phyloP scores from a whole-genome alignment of 2,888 invertebrate species.

The Nomada fabriciana region DNA sequence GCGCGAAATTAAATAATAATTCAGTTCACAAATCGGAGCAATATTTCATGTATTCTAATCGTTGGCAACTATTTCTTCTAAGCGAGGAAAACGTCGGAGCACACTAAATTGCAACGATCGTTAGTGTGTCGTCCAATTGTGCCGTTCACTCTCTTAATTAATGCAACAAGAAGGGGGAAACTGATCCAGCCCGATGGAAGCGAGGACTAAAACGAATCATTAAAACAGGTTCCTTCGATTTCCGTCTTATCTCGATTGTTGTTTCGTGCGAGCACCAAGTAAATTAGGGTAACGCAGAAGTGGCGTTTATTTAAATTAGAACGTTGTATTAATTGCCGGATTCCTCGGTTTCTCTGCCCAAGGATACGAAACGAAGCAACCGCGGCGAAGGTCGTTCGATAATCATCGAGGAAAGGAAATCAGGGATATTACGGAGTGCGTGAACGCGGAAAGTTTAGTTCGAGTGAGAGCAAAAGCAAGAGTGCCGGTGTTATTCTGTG shows the following conservation, averaged over 20 bases:
- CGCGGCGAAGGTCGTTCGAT: constrained; percentile 40
- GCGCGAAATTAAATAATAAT: not conserved
- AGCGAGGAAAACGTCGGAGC: not conserved
- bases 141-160: constrained; percentile 1
- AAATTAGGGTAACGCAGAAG: not conserved
- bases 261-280: not conserved
- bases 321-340: not conserved
- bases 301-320: constrained; percentile 6
- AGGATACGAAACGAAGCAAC: constrained; percentile 44
- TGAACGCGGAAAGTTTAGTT: constrained; percentile 44
- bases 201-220: constrained; percentile 12
- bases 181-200: not conserved
- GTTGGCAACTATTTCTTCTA: too few relatives aligned
- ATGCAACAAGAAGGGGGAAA: not conserved
- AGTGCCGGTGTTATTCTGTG: constrained; percentile 24
- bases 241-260: constrained; percentile 5
- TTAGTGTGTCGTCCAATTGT: not conserved
- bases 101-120: not conserved
- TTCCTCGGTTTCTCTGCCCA: constrained; percentile 36
- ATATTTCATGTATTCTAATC: too few relatives aligned
- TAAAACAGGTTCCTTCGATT: constrained; percentile 33
- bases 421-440: constrained; percentile 1
- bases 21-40: not conserved
- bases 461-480: constrained; percentile 7
- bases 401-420: constrained; percentile 51